A percentile compares a stretch with the other conserved stretches of the same genome.
These are phyloP conservation scores for Tromatobia lineatoria DNA, from an alignment of 2,888 invertebrate genomes.

Conservation along the genomic window DNA sequence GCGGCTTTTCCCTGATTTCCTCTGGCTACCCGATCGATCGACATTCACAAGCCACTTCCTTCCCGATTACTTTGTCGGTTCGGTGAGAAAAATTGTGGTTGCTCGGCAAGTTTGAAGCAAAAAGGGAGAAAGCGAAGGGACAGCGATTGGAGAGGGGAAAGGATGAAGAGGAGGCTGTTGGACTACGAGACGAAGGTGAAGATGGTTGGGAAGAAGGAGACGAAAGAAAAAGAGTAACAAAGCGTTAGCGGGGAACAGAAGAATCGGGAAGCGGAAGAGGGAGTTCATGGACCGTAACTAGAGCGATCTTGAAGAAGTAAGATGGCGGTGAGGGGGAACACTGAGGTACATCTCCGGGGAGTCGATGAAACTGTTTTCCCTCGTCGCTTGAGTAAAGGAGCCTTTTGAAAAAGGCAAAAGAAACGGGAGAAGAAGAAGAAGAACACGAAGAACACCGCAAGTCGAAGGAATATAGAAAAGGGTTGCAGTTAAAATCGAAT, in stretches of 20 bases:
- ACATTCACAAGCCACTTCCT: constrained; percentile 59
- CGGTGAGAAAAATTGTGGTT: constrained; percentile 62
- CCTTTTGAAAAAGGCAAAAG: constrained; percentile 35
- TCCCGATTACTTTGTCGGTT: constrained; percentile 67
- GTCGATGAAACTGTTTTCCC: constrained; percentile 52
- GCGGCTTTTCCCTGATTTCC: constrained; percentile 54
- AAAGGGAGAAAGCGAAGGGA: constrained; percentile 9
- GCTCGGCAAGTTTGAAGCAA: constrained; percentile 40
- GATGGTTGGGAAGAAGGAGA: constrained; percentile 33
- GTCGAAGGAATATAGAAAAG: constrained; percentile 44
- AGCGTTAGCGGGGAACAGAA: constrained; percentile 51
- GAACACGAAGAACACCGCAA: constrained; percentile 15
- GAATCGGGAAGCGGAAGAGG: constrained; percentile 63
- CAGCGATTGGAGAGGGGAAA: constrained; percentile 32
- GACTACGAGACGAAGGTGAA: constrained; percentile 32
- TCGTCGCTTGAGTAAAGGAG: constrained; percentile 36
- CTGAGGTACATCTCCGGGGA: constrained; percentile 60
- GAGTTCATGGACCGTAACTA: constrained; percentile 65
- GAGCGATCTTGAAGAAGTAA: constrained; percentile 51
- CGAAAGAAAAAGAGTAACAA: constrained; percentile 35
- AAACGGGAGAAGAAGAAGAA: constrained; percentile 10
- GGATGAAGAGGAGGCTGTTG: constrained; percentile 33
- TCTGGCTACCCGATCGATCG: constrained; percentile 49
- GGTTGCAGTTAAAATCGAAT: constrained; percentile 29
- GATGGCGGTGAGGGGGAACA: constrained; percentile 2